A percentile compares a stretch with the other conserved stretches of the same genome.
These are phyloP conservation scores for Myotis myotis DNA, from an alignment of 2,797 vertebrate species.

Conservation along the genomic window DNA sequence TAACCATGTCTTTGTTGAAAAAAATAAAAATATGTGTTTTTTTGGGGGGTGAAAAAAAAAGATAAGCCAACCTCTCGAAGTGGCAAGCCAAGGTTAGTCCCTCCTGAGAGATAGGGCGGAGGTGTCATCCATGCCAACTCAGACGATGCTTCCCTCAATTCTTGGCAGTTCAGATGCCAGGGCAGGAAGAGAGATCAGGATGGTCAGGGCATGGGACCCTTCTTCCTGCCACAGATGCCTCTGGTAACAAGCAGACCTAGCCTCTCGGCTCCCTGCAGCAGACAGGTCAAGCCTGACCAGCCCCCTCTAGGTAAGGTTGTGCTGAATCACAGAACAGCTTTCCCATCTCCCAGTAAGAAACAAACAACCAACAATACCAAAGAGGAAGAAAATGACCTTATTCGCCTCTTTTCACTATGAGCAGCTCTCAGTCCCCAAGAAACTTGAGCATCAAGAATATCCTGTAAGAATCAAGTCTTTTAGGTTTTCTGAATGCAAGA, in stretches of 20 bases:
- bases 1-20: slow-evolving; percentile 75
- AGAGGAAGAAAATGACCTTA: neutral
- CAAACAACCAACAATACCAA: neutral
- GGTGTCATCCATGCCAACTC: neutral
- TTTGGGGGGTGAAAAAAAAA: too few species aligned
- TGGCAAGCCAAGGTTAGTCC: neutral
- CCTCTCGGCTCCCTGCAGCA: neutral
- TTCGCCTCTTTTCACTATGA: neutral
- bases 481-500: neutral
- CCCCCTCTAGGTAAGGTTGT: neutral
- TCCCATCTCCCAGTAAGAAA: neutral
- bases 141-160: neutral
- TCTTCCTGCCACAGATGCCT: neutral
- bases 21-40: too few species aligned
- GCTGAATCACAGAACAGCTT: neutral
- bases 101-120: neutral
- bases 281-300: neutral
- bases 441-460: neutral
- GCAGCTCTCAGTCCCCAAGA: neutral
- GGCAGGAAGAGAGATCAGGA: neutral
- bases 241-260: neutral
- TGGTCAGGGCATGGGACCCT: neutral
- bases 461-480: neutral
- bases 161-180: neutral
- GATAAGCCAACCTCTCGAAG: neutral